phyloP scores from a whole-genome alignment of 92 coral and sea anemone genomes.

The Pocillopora meandrina region DNA sequence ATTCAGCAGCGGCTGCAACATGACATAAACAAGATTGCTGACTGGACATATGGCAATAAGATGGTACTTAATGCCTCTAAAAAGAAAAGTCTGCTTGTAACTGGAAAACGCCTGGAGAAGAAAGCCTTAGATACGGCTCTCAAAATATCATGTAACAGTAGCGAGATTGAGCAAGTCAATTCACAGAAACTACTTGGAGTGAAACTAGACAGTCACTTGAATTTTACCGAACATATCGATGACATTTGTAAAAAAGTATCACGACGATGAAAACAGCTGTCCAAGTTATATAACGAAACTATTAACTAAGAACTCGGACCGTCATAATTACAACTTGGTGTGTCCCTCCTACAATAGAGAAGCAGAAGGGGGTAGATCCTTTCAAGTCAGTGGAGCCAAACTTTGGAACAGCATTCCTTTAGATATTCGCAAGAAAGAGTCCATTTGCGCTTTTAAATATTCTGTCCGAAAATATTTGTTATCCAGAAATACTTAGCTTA shows the following conservation, averaged over 20 bases:
- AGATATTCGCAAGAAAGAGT: no score
- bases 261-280: not conserved
- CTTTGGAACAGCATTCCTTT: no score
- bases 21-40: conserved; percentile 16
- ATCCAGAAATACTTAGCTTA: no score
- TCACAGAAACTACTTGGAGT: conserved; percentile 35
- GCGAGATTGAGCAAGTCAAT: conserved; percentile 12
- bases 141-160: conserved; percentile 5
- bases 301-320: not conserved
- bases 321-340: not conserved
- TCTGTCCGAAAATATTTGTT: no score
- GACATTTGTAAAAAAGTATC: not conserved
- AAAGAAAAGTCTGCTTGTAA: not conserved
- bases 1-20: conserved; percentile 37
- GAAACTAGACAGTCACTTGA: conserved; percentile 5
- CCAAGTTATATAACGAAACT: not conserved
- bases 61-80: conserved; percentile 36
- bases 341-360: not conserved
- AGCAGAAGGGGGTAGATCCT: not conserved
- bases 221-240: not conserved
- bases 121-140: not conserved
- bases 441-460: no score
- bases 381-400: not conserved
- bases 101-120: conserved; percentile 31
- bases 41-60: conserved; percentile 27